phyloP scores from a whole-genome alignment of 2,113 vertebrate genomes.

The Erinaceus europaeus region DNA sequence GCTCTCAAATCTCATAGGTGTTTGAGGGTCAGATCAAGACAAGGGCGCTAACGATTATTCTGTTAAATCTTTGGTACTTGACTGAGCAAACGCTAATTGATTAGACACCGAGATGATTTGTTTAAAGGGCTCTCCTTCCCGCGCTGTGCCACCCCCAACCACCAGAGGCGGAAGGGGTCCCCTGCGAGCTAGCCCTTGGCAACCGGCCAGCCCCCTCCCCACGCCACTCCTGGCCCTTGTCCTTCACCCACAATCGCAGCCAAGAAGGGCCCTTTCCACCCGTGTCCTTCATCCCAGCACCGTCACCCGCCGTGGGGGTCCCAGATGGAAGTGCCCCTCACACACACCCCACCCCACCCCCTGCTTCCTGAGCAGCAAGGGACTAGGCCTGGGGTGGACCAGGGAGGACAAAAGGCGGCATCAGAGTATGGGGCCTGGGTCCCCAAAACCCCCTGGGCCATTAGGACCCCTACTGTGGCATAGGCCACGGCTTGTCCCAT shows the following conservation, averaged over 20 bases:
- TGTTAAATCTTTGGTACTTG: conserved; percentile 82
- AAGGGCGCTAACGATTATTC: conserved; percentile 82
- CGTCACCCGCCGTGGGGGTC: neutral
- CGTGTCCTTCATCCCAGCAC: neutral
- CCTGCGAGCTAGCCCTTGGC: neutral
- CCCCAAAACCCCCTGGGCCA: too few relatives aligned
- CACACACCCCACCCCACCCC: too few relatives aligned
- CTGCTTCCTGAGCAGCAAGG: neutral
- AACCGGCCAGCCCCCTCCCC: neutral
- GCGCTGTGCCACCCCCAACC: conserved; percentile 10
- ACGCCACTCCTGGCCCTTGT: neutral
- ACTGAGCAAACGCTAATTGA: conserved; percentile 80
- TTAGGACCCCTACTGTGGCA: too few relatives aligned
- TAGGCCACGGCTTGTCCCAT: too few relatives aligned
- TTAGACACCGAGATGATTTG: conserved; percentile 80
- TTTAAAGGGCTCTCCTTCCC: conserved; percentile 65
- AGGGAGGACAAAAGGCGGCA: too few relatives aligned
- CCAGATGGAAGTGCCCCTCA: neutral
- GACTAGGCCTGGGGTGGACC: neutral
- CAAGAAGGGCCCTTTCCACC: neutral
- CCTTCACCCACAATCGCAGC: too few relatives aligned
- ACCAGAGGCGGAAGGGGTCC: too few relatives aligned
- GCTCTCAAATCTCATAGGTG: conserved; percentile 79
- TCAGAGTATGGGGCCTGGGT: too few relatives aligned
- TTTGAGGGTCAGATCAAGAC: conserved; percentile 83